Conservation (phyloP, 2,113 vertebrate species). For the Spizaetus ornatus region DNA sequence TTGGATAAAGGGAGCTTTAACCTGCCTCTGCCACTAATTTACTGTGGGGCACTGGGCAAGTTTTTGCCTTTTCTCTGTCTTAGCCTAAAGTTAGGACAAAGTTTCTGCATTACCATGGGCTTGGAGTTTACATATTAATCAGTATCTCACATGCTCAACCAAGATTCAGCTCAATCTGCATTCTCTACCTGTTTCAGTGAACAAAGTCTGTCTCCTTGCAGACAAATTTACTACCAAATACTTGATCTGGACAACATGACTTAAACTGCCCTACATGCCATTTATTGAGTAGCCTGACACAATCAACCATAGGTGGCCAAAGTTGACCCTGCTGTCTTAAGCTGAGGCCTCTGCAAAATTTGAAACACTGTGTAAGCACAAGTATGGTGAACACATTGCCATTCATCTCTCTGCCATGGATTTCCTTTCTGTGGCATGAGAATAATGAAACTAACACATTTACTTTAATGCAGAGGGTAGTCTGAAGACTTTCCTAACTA, state of each 20-base stretch:
- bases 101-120: neutral
- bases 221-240: neutral
- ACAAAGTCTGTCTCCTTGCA: neutral
- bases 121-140: neutral
- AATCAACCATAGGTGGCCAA: neutral
- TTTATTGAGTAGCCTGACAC: neutral
- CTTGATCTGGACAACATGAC: neutral
- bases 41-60: neutral
- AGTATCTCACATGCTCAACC: neutral
- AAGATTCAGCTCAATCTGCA: neutral
- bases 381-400: neutral
- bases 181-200: neutral
- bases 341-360: neutral
- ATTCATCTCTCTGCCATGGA: neutral
- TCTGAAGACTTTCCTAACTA: neutral
- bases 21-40: neutral
- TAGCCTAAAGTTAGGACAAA: neutral
- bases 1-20: neutral
- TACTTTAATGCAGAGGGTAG: neutral
- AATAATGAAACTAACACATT: neutral
- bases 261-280: neutral
- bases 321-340: neutral
- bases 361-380: neutral
- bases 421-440: neutral
- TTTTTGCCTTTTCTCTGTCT: neutral